These are phyloP conservation scores for Nycticryphes semicollaris DNA, from an alignment of 2,113 vertebrate genomes.

Conservation along the genomic window DNA sequence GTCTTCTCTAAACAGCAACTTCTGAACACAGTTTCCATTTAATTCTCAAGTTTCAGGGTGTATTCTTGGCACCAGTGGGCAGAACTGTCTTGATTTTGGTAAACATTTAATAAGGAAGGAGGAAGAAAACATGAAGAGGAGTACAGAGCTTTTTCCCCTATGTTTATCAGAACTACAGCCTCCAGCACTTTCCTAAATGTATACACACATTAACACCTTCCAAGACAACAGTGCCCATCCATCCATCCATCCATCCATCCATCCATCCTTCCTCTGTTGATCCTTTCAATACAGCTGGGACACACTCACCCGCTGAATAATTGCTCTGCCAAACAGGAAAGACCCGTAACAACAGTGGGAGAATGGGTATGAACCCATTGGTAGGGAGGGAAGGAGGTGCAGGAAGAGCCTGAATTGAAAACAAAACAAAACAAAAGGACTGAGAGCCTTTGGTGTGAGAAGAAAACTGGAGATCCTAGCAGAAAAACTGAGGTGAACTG, in stretches of 20 bases:
- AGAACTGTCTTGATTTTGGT: neutral
- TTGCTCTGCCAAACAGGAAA: neutral
- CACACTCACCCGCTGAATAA: neutral
- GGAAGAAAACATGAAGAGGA: neutral
- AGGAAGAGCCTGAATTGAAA: neutral
- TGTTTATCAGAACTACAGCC: neutral
- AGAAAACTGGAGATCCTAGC: neutral
- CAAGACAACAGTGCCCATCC: neutral
- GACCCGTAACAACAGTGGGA: neutral
- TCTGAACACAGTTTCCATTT: neutral
- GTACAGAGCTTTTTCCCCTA: neutral
- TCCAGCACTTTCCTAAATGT: neutral
- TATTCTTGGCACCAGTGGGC: neutral
- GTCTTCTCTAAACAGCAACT: neutral
- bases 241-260: neutral
- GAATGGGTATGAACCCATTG: neutral
- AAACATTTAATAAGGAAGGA: neutral
- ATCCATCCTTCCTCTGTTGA: neutral
- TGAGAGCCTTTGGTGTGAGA: neutral
- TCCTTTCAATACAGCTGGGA: neutral
- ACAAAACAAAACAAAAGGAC: neutral
- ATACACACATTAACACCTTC: neutral
- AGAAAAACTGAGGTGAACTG: neutral
- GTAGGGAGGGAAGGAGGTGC: neutral
- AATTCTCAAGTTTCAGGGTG: neutral